Percentiles rank a stretch among this genome's conserved stretches.
These are phyloP conservation scores for Apogon talboti DNA, from an alignment of 2,797 vertebrate genomes.

Conservation along the genomic window DNA sequence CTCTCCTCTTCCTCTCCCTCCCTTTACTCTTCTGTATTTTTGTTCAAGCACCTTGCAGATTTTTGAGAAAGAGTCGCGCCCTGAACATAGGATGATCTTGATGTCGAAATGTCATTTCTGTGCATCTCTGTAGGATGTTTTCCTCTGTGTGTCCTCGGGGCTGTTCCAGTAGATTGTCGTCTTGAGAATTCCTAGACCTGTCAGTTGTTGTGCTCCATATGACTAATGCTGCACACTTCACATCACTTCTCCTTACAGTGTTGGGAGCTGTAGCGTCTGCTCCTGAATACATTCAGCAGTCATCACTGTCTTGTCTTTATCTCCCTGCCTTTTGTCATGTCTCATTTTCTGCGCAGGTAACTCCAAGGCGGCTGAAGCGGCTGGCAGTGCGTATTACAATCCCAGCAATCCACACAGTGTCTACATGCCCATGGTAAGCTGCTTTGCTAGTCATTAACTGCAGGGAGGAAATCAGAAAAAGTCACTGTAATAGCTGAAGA, in stretches of 20 bases:
- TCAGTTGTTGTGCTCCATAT: slow-evolving; percentile 40
- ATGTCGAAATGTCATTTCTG: slow-evolving; percentile 29
- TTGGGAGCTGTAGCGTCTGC: slow-evolving; percentile 36
- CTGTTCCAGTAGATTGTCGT: slow-evolving; percentile 23
- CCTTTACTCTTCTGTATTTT: background rate
- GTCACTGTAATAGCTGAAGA: background rate
- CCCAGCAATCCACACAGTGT: slow-evolving; percentile 92
- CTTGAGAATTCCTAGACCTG: slow-evolving; percentile 42
- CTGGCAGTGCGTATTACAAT: slow-evolving; percentile 91
- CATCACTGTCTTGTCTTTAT: slow-evolving; percentile 22
- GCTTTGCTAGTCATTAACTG: background rate
- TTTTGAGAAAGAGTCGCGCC: slow-evolving; percentile 3
- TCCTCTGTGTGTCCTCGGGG: slow-evolving; percentile 16
- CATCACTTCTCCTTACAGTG: slow-evolving; percentile 26
- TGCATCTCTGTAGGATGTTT: slow-evolving; percentile 20
- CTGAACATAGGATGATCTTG: background rate
- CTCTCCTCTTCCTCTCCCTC: background rate
- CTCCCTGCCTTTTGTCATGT: slow-evolving; percentile 25
- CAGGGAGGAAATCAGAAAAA: too few species aligned
- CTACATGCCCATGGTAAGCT: slow-evolving; percentile 92
- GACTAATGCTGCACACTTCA: slow-evolving; percentile 32
- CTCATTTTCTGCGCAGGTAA: slow-evolving; percentile 72
- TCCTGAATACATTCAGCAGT: slow-evolving; percentile 31
- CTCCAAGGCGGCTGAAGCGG: slow-evolving; percentile 88
- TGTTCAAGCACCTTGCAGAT: slow-evolving; percentile 26